phyloP scores from a whole-genome alignment of 2,113 vertebrate genomes.

The Indicator maculatus region DNA sequence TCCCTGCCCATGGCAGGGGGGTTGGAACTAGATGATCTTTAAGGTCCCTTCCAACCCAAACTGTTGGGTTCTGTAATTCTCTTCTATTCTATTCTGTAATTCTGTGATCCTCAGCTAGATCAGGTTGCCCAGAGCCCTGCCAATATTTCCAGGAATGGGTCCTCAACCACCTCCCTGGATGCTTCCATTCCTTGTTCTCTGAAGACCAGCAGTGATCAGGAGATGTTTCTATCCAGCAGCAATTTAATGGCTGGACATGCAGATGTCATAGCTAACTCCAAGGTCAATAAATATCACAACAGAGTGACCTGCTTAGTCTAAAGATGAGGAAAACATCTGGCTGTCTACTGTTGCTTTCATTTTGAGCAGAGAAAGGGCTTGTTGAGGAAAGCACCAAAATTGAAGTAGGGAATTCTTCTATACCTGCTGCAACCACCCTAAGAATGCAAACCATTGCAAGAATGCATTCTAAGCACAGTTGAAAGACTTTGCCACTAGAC shows the following conservation, averaged over 20 bases:
- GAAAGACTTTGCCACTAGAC: not conserved
- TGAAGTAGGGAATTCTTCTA: not conserved
- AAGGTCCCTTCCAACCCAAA: too few relatives aligned
- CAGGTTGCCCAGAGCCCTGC: too few relatives aligned
- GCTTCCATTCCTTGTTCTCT: not conserved
- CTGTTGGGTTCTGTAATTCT: too few relatives aligned
- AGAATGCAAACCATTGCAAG: not conserved
- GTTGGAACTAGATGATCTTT: too few relatives aligned
- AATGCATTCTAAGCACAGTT: not conserved
- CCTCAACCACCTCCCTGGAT: too few relatives aligned
- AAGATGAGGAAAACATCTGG: not conserved
- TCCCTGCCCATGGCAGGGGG: too few relatives aligned
- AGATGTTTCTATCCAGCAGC: not conserved
- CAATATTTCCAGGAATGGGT: too few relatives aligned
- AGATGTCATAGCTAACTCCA: not conserved
- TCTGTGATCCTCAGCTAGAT: too few relatives aligned
- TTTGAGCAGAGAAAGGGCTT: not conserved
- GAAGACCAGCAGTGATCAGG: not conserved
- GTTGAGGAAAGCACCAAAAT: not conserved
- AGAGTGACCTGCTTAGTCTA: not conserved
- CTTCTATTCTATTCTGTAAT: too few relatives aligned
- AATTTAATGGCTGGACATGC: not conserved
- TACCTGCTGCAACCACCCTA: not conserved
- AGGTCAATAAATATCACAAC: not conserved
- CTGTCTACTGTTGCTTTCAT: not conserved